Evolutionary conservation across 2,888 invertebrate species (phyloP).

Genomic region (Leucania comma): DNA sequence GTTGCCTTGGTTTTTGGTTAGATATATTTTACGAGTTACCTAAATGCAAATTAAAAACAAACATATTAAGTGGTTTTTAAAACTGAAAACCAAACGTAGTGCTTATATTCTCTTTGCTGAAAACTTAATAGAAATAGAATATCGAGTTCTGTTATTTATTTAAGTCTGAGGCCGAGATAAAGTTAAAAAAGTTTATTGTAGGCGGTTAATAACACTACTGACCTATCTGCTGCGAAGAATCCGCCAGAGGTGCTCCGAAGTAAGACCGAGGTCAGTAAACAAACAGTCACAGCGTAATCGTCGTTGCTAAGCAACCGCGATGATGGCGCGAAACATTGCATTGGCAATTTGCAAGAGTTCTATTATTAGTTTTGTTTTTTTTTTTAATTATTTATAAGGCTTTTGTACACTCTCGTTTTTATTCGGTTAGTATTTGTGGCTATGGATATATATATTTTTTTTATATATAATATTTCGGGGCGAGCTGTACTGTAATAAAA

Average conservation of each 20-base stretch:
- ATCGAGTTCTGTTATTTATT: not conserved
- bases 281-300: constrained; percentile 23
- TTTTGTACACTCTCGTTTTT: too few relatives aligned
- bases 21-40: not conserved
- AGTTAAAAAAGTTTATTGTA: constrained; percentile 36
- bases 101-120: too few relatives aligned
- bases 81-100: too few relatives aligned
- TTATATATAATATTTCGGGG: too few relatives aligned
- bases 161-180: constrained; percentile 4
- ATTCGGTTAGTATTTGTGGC: too few relatives aligned
- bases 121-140: not conserved
- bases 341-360: not conserved
- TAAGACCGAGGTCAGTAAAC: constrained; percentile 39
- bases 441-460: too few relatives aligned
- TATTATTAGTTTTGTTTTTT: not conserved
- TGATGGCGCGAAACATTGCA: constrained; percentile 32
- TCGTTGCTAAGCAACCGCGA: constrained; percentile 56
- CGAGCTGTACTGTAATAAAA: too few relatives aligned
- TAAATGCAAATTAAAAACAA: constrained; percentile 2
- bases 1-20: not conserved
- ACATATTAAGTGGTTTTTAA: not conserved
- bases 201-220: constrained; percentile 14
- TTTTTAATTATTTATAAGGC: not conserved
- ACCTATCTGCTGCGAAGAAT: constrained; percentile 19
- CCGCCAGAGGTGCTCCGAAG: constrained; percentile 34